Conservation (phyloP, 1,140 invertebrate genomes). For the Myzus persicae region DNA sequence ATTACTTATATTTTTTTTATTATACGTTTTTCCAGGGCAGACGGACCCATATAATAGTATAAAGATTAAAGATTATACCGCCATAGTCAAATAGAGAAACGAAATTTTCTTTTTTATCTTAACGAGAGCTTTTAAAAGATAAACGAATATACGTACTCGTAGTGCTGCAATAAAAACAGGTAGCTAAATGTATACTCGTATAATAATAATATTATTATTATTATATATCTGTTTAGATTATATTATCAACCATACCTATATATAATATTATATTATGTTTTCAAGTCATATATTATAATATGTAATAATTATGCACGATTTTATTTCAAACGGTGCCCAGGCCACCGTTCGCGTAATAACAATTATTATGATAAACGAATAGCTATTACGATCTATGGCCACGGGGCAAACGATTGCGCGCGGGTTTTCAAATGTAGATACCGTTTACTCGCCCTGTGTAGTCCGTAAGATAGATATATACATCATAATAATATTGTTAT, state of each 20-base stretch:
- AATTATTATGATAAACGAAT: conserved; percentile 5
- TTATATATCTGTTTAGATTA: neutral
- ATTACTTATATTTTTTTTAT: neutral
- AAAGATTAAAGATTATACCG: too few species aligned
- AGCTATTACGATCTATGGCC: neutral
- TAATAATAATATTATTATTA: neutral
- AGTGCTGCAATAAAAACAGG: neutral
- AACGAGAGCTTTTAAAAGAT: neutral
- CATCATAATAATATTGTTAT: neutral
- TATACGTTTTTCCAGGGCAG: neutral
- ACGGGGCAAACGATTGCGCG: neutral
- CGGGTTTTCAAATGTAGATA: neutral
- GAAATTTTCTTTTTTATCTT: neutral
- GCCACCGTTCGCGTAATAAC: conserved; percentile 3
- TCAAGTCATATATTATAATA: neutral
- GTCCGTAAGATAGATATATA: neutral
- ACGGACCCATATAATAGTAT: too few species aligned
- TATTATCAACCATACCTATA: neutral
- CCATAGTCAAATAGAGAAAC: neutral
- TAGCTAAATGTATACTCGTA: neutral
- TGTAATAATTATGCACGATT: neutral
- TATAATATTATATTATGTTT: neutral
- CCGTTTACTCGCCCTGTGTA: neutral
- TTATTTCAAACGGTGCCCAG: neutral
- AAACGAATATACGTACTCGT: neutral